Base-by-base conservation (phyloP, 1,140 invertebrate genomes). In the Formica exsecta region DNA sequence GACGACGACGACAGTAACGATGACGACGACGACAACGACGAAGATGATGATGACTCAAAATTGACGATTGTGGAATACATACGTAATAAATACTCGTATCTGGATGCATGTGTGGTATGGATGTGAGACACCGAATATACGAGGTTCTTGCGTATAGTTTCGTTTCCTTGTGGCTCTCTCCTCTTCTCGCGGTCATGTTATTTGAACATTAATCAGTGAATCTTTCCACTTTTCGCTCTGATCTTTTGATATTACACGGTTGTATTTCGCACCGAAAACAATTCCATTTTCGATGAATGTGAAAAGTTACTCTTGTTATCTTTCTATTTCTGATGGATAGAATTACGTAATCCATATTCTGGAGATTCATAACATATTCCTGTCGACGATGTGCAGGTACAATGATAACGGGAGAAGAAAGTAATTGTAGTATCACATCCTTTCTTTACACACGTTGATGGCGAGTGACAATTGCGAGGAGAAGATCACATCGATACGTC, bases 31-130 rank as follows among this genome's bases (percentile, higher is more conserved):
- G 16, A 74, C 51, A 51, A 85, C 66, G 59, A 87, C 36, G 29
- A 90, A 65, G 85, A 89, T 68, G 85, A 89, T 71, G 86, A 90
- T 77, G 88, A 75, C 71, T 90, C 65, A 76, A 84, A 77, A 83
- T 89, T 91, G 86, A 66, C 73, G 61, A 74, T 84, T 81, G 84
- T 62, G 11, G 44, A 32, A 77, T 44, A 80, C 36, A 22, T 59
- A 57, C 66, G 38, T 61, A 70, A 44, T 16, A 57, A 70, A 74
- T 83, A 73, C 7, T 73, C 36, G 29, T 64, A 41, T 85, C 6
- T 38, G 48, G 19, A 68, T 84, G 41, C 38, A 44, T 51, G 25
- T 51, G 22, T 57, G 2, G 11, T 41, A 44, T 25, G 29, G 22
- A 75, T 19, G 64, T 38, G 25, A 65, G 8, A 77, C 73, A 77